Conservation (phyloP, 2,113 vertebrate species). For the Ammodytes marinus region DNA sequence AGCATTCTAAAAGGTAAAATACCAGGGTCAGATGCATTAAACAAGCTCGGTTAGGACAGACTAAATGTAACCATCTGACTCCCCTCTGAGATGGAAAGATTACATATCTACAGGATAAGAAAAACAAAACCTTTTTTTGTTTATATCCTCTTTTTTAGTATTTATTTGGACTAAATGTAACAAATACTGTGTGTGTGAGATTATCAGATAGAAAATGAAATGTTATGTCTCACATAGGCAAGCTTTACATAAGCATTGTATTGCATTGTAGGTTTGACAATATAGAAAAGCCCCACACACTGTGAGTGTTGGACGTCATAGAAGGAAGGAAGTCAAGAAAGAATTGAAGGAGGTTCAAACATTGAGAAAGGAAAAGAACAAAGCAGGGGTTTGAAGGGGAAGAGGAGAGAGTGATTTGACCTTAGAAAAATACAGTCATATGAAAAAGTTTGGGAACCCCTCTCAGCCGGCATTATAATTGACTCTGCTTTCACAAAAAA, state of each 20-base stretch:
- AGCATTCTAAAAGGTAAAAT: slow-evolving; percentile 19
- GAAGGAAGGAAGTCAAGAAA: slow-evolving; percentile 32
- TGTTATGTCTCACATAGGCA: slow-evolving; percentile 52
- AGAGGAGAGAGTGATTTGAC: not conserved
- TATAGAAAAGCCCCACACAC: slow-evolving; percentile 6
- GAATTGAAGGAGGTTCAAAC: slow-evolving; percentile 13
- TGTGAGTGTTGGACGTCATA: not conserved
- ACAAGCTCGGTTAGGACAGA: slow-evolving; percentile 8
- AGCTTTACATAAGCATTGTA: slow-evolving; percentile 30
- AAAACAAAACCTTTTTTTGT: slow-evolving; percentile 45
- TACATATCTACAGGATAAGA: slow-evolving; percentile 22
- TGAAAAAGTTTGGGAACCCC: no score
- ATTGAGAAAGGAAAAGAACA: not conserved
- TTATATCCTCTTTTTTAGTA: slow-evolving; percentile 20
- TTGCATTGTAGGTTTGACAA: slow-evolving; percentile 34
- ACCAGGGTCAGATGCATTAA: not conserved
- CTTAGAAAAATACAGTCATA: not conserved
- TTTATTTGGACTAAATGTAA: slow-evolving; percentile 36
- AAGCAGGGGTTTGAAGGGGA: not conserved
- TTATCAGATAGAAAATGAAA: slow-evolving; percentile 23
- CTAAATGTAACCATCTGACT: slow-evolving; percentile 12
- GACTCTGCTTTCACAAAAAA: no score
- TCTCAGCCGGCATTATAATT: no score
- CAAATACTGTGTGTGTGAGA: slow-evolving; percentile 2
- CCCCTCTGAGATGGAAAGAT: slow-evolving; percentile 33